Evolutionary conservation across 1,140 invertebrate species (phyloP), one percentile per base, ranked within the genome.

Genomic region (Coelopa frigida): DNA sequence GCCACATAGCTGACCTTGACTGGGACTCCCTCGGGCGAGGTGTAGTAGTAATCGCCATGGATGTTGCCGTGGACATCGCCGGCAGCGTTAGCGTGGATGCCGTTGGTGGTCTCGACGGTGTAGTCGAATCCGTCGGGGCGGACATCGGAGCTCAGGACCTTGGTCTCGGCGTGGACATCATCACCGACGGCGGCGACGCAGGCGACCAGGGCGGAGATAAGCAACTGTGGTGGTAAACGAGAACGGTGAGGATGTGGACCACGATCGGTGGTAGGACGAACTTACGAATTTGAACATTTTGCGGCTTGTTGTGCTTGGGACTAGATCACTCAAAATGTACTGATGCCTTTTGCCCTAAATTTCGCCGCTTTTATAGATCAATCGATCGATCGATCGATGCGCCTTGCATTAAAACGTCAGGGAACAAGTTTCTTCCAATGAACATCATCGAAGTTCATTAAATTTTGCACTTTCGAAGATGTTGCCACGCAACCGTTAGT

Each of bases 31-130:
- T 71, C 67, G 7, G 46, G 51, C 14, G 43, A 37, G 22, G 27
- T 21, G 54, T 54, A 68, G 37, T 53, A 47, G 37, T 48, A 62
- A 18, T 24, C 38, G 17, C 64, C 64, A 3, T 67, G 48, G 4
- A 58, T 53, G 49, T 64, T 60, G 15, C 58, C 61, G 24, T 62
- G 53, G 10, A 32, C 51, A 53, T 62, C 56, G n/a, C 78, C 78
- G 38, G 57, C 60, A 23, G 78, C 76, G 22, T 73, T 61, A n/a
- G 71, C 73, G 15, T 66, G 59, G 43, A 79, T 78, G 14, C 78
- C 77, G 54, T 81, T 78, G 23, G 64, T 76, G 31, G 77, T 76
- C 48, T 76, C 61, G 54, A 80, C 78, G 5, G 21, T 40, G 4
- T 39, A 40, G 2, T 51, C 42, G 33, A 61, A 68, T 48, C 74